A percentile compares a stretch with the other conserved stretches of the same genome.
Evolutionary conservation across 2,888 invertebrate species (phyloP).

Genomic region (Melieria picta): DNA sequence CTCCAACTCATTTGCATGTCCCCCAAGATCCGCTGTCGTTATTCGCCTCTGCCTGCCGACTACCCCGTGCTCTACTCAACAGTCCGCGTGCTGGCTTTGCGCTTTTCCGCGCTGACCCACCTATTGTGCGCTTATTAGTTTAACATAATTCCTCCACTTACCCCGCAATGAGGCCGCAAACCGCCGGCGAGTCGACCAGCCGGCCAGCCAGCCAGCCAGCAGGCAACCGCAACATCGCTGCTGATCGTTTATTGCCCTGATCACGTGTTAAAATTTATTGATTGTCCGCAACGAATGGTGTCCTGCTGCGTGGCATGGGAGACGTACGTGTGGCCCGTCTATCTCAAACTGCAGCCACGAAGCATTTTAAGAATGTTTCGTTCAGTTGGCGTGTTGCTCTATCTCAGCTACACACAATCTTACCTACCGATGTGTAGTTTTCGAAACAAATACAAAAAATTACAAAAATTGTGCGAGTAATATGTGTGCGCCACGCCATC

Average conservation of each 20-base stretch:
- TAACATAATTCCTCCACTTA: conserved; percentile 1
- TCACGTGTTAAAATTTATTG: conserved; percentile 67
- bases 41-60: not conserved
- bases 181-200: too few species aligned
- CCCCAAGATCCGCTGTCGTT: not conserved
- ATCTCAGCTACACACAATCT: too few species aligned
- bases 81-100: not conserved
- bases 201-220: too few species aligned
- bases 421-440: too few species aligned
- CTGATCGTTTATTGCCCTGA: conserved; percentile 49
- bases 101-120: not conserved
- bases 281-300: conserved; percentile 58
- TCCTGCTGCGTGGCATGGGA: conserved; percentile 65
- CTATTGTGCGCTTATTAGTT: not conserved
- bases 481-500: too few species aligned
- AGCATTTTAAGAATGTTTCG: too few species aligned
- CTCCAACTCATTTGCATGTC: not conserved
- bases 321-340: conserved; percentile 65
- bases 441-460: too few species aligned
- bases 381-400: too few species aligned
- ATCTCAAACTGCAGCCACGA: conserved; percentile 39
- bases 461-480: too few species aligned
- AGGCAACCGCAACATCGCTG: not conserved
- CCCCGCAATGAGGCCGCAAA: too few species aligned
- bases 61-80: not conserved